Base-by-base conservation (phyloP, 2,797 vertebrate species). In the Sebastes flavidus region DNA sequence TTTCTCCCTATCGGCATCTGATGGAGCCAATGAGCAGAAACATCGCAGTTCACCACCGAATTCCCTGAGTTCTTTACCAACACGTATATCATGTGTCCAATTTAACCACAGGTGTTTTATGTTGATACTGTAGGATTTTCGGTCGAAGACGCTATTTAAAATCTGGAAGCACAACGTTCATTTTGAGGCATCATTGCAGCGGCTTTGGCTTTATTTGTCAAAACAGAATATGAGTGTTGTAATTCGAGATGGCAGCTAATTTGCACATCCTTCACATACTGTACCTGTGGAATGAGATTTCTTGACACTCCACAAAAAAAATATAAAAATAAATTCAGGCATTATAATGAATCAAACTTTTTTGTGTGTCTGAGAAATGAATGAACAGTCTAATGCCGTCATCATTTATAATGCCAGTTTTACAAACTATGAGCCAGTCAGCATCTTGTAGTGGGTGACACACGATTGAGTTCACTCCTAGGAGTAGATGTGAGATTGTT, bases 401-500 rank as follows among this genome's bases (percentile, higher is more conserved):
- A 32, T 55, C 56, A 22, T 67, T 79, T 72, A 52, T 61, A 3
- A 75, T 46, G 61, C 52, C 55, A 71, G 29, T 73, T 82, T 76
- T 30, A 78, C 49, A 61, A 56, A 30, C 34, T 61, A 61, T 30
- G 42, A 46, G 25, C 13, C 34, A 38, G 62, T 36, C 60, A 81
- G 73, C 63, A 65, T 85, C 68, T 83, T 82, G 72, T 71, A 52
- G 68, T 69, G 52, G 82, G 72, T 69, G 81, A 77, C 69, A 14
- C 75, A 52, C 32, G 75, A 80, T 63, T 81, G 79, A 83, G 38
- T 80, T 88, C 42, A 72, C 68, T 81, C 65, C 63, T 61, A 42
- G 6, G 76, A 78, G 80, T 65, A 63, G 70, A 88, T 75, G 75
- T 61, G 78, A 78, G 56, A 83, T 83, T 72, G 63, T 84, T 82